These are phyloP conservation scores for Caenorhabditis afra DNA, from an alignment of 2,888 invertebrate genomes.

Conservation along the genomic window DNA sequence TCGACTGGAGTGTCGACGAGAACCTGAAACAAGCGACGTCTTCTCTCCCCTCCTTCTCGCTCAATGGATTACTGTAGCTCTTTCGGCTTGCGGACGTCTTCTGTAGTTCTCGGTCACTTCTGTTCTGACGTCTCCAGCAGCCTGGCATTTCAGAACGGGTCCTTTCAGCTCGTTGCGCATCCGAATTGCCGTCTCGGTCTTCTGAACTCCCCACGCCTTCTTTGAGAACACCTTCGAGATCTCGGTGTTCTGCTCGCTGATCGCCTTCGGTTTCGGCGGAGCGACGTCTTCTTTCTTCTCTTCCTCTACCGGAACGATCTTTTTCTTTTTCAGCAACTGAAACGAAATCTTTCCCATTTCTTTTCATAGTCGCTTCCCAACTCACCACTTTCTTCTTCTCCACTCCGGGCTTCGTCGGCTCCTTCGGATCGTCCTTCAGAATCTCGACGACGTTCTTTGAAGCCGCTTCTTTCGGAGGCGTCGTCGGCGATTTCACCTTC, in stretches of 20 bases:
- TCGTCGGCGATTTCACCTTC: slow-evolving; percentile 13
- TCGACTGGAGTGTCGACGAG: slow-evolving; percentile 50
- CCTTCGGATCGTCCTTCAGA: slow-evolving; percentile 11
- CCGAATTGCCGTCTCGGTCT: slow-evolving; percentile 28
- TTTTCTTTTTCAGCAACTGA: slow-evolving; percentile 49
- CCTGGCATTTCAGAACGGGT: slow-evolving; percentile 16
- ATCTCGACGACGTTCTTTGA: slow-evolving; percentile 10
- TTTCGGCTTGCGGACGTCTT: slow-evolving; percentile 26
- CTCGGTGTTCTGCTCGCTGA: slow-evolving; percentile 35
- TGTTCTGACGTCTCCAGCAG: slow-evolving; percentile 15
- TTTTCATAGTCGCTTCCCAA: neutral
- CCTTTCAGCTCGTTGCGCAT: slow-evolving; percentile 28
- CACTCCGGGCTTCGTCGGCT: slow-evolving; percentile 21
- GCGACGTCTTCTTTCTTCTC: slow-evolving; percentile 18
- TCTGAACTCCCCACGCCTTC: slow-evolving; percentile 37
- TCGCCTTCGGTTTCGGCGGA: slow-evolving; percentile 29
- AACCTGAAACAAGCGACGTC: slow-evolving; percentile 26
- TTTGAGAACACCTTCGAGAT: slow-evolving; percentile 36
- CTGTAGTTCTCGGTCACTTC: slow-evolving; percentile 24
- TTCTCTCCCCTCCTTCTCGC: neutral
- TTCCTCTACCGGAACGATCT: slow-evolving; percentile 34
- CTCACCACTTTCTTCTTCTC: slow-evolving; percentile 46
- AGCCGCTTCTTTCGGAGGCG: neutral
- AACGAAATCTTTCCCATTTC: neutral
- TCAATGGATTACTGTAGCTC: slow-evolving; percentile 41